A percentile compares a stretch with the other conserved stretches of the same genome.
Conservation (phyloP, 2,113 vertebrate species). For the Nicator chloris region DNA sequence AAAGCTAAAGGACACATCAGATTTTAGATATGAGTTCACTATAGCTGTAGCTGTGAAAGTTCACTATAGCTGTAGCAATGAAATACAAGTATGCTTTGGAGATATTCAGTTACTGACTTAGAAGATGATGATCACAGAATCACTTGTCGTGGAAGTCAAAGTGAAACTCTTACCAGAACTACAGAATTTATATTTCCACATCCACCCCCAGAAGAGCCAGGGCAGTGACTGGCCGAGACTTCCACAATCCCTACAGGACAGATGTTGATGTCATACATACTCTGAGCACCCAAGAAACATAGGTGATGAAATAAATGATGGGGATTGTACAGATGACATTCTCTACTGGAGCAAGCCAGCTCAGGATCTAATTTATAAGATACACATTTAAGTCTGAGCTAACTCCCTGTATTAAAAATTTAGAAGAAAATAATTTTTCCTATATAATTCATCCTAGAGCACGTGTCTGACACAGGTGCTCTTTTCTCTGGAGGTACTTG, state of each 20-base stretch:
- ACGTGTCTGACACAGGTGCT: fast-evolving
- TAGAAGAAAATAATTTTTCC: neutral
- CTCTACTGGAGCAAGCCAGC: neutral
- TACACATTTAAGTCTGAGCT: neutral
- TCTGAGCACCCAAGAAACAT: neutral
- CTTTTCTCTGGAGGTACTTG: neutral
- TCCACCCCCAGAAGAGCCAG: neutral
- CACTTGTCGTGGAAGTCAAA: neutral
- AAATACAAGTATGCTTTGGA: neutral
- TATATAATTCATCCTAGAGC: neutral
- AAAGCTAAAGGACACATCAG: neutral
- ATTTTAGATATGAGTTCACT: neutral
- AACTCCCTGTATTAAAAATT: neutral
- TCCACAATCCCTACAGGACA: neutral
- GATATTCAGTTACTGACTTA: neutral
- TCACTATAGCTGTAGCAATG: neutral
- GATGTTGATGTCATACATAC: neutral
- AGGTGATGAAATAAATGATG: neutral
- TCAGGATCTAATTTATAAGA: neutral
- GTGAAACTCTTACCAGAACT: neutral
- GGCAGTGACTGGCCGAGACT: neutral
- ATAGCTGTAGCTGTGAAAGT: neutral
- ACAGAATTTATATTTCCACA: neutral
- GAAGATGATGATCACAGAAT: neutral
- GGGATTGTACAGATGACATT: neutral